A percentile compares a stretch with the other conserved stretches of the same genome.
These are phyloP conservation scores for Amorpha juglandis DNA, from an alignment of 2,888 invertebrate genomes.

Conservation along the genomic window DNA sequence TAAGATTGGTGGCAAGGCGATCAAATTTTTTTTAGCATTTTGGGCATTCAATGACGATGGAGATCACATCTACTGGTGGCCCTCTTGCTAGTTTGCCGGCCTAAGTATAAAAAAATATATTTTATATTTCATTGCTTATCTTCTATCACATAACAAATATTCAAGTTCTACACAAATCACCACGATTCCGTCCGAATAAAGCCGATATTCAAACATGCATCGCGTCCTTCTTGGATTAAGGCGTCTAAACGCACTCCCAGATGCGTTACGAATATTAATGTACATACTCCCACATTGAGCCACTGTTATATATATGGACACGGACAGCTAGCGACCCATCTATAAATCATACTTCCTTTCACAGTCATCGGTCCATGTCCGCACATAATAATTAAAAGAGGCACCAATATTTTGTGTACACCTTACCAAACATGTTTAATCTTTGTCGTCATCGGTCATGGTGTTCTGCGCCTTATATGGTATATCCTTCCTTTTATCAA, in stretches of 20 bases:
- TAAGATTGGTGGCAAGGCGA: no score
- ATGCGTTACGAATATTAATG: slow-evolving; percentile 64
- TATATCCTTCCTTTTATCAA: slow-evolving; percentile 28
- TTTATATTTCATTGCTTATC: neutral
- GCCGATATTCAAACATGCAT: slow-evolving; percentile 12
- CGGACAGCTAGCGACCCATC: slow-evolving; percentile 33
- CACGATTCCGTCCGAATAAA: neutral
- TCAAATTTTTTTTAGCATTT: no score
- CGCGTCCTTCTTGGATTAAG: slow-evolving; percentile 31
- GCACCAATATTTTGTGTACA: slow-evolving; percentile 18
- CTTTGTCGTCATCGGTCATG: slow-evolving; percentile 25
- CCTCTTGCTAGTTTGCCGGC: no score
- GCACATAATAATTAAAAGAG: slow-evolving; percentile 44
- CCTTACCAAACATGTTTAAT: slow-evolving; percentile 37
- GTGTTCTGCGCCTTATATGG: slow-evolving; percentile 25
- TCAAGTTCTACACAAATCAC: neutral
- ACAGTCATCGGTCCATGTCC: slow-evolving; percentile 51
- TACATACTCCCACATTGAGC: slow-evolving; percentile 32
- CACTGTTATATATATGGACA: slow-evolving; percentile 28
- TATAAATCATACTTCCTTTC: slow-evolving; percentile 71
- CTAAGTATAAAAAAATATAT: neutral
- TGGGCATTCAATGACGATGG: no score
- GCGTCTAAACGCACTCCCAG: slow-evolving; percentile 36
- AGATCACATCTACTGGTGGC: no score
- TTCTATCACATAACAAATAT: neutral